Conservation (phyloP, 64 coral and sea anemone genomes). For the Stichodactyla mertensii region DNA sequence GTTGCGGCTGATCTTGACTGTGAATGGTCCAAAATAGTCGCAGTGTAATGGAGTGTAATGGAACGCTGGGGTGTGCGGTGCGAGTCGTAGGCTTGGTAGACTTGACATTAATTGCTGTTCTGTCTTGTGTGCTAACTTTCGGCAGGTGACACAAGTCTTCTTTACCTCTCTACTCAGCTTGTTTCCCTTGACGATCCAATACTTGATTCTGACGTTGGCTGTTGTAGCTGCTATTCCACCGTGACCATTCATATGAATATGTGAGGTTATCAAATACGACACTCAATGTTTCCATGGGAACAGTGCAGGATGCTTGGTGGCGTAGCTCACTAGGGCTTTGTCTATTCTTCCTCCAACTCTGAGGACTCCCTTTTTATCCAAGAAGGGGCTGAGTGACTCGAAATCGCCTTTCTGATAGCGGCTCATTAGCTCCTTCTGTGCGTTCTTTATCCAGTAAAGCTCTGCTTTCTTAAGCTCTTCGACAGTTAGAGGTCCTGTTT, state of each 20-base stretch:
- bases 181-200: slow-evolving; percentile 47
- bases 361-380: too few species aligned
- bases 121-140: not conserved
- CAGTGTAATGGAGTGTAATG: slow-evolving; percentile 29
- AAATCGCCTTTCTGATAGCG: slow-evolving; percentile 35
- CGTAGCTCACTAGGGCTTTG: slow-evolving; percentile 25
- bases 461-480: slow-evolving; percentile 45
- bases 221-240: slow-evolving; percentile 44
- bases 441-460: slow-evolving; percentile 46
- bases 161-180: not conserved
- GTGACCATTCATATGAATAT: slow-evolving; percentile 37
- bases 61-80: slow-evolving; percentile 28
- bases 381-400: too few species aligned
- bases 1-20: slow-evolving; percentile 16
- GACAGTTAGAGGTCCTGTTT: slow-evolving; percentile 33
- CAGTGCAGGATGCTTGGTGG: slow-evolving; percentile 20
- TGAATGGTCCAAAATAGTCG: slow-evolving; percentile 44
- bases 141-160: not conserved
- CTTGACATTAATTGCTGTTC: slow-evolving; percentile 14
- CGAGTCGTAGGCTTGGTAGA: slow-evolving; percentile 15
- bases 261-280: slow-evolving; percentile 24
- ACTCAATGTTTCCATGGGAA: slow-evolving; percentile 9
- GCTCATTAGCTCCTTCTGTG: slow-evolving; percentile 32
- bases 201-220: slow-evolving; percentile 35
- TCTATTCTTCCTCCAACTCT: slow-evolving; percentile 54